Evolutionary conservation across 2,888 invertebrate genomes (phyloP).

Genomic region (Conops quadrifasciatus): DNA sequence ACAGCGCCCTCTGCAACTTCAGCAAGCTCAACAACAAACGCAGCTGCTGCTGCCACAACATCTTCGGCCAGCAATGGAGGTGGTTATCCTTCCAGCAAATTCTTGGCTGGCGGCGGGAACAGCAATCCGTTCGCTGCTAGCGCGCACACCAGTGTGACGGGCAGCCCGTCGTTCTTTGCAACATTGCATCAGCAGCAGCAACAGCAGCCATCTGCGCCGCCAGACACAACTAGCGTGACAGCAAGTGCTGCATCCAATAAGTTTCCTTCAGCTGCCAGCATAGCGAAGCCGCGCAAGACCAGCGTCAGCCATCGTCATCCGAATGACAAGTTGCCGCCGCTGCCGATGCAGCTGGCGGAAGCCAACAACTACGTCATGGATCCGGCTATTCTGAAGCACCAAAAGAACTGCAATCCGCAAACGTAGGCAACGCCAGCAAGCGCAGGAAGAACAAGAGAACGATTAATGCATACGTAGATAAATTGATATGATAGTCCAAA

Average conservation of each 20-base stretch:
- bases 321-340: conserved; percentile 78
- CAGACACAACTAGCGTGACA: background rate
- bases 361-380: conserved; percentile 76
- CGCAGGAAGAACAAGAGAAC: conserved; percentile 11
- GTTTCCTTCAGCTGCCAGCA: conserved; percentile 48
- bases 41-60: conserved; percentile 31
- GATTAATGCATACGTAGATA: conserved; percentile 13
- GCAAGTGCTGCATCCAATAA: conserved; percentile 24
- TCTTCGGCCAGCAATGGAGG: conserved; percentile 46
- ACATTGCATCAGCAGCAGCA: conserved; percentile 33
- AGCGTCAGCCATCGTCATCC: conserved; percentile 76
- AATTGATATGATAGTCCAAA: conserved; percentile 5
- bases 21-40: background rate
- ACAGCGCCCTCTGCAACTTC: conserved; percentile 45
- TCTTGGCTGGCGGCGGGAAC: conserved; percentile 31
- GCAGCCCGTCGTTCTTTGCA: conserved; percentile 48
- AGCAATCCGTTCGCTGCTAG: background rate
- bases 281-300: conserved; percentile 69
- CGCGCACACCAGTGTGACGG: conserved; percentile 33
- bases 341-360: conserved; percentile 71
- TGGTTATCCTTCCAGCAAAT: conserved; percentile 43
- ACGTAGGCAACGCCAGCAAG: conserved; percentile 42
- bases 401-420: conserved; percentile 63
- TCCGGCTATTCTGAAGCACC: conserved; percentile 62
- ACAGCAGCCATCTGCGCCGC: conserved; percentile 36